Conservation (phyloP, 2,113 vertebrate species). For the Alces alces region DNA sequence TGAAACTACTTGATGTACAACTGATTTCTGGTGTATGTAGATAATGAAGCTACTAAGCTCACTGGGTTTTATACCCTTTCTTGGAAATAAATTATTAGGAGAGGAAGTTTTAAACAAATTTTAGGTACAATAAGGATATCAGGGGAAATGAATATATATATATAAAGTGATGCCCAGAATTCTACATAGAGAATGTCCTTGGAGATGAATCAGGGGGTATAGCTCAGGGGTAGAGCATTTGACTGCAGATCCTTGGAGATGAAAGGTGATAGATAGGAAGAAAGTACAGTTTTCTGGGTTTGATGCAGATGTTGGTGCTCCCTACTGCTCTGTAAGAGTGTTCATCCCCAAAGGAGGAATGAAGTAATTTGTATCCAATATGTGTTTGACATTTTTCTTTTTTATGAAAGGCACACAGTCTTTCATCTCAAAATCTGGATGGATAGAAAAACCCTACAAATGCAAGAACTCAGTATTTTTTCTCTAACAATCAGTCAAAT, state of each 20-base stretch:
- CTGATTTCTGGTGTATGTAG: neutral
- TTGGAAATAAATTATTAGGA: neutral
- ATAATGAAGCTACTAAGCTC: neutral
- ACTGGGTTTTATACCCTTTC: neutral
- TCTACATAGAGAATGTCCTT: neutral
- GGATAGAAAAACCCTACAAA: neutral
- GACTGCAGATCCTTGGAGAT: neutral
- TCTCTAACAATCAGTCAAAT: neutral
- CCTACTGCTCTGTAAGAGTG: neutral
- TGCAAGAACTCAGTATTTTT: neutral
- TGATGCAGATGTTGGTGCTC: neutral
- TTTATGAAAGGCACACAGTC: neutral
- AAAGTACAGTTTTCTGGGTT: neutral
- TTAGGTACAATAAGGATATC: neutral
- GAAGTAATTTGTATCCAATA: neutral
- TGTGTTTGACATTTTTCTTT: neutral
- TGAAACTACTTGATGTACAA: neutral
- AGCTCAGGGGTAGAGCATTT: no score
- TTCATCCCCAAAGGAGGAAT: neutral
- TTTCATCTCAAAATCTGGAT: neutral
- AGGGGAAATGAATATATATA: neutral
- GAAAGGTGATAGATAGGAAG: neutral
- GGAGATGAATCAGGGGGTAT: no score
- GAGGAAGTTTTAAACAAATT: neutral
- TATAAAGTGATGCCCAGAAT: neutral